phyloP scores from a whole-genome alignment of 2,888 invertebrate species.

The Melanargia galathea region DNA sequence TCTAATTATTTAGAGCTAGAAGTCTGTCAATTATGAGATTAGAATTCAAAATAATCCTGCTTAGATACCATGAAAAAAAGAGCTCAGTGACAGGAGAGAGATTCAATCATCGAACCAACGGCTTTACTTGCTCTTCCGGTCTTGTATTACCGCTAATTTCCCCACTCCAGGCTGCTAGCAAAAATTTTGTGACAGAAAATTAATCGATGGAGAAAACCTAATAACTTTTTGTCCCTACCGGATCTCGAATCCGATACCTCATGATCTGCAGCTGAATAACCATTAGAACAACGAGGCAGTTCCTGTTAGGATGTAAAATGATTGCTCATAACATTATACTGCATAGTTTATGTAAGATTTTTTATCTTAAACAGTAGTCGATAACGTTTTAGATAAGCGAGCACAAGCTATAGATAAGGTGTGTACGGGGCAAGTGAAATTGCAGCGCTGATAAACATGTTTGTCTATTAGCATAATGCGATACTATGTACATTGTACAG shows the following conservation, averaged over 20 bases:
- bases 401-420: conserved; percentile 22
- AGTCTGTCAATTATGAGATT: too few relatives aligned
- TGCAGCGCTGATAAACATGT: conserved; percentile 21
- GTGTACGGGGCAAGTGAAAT: conserved; percentile 19
- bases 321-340: neutral
- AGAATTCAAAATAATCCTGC: too few relatives aligned
- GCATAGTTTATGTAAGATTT: conserved; percentile 23
- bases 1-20: too few relatives aligned
- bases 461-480: conserved; percentile 27
- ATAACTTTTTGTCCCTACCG: too few relatives aligned
- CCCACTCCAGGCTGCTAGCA: too few relatives aligned
- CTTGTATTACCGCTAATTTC: too few relatives aligned
- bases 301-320: neutral
- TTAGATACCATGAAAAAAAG: too few relatives aligned
- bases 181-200: too few relatives aligned
- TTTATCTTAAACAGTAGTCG: conserved; percentile 30
- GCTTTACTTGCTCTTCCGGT: too few relatives aligned
- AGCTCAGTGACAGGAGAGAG: too few relatives aligned
- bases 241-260: neutral
- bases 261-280: neutral
- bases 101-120: too few relatives aligned
- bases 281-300: neutral
- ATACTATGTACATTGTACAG: conserved; percentile 1
- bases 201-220: too few relatives aligned
- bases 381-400: conserved; percentile 24